A percentile compares a stretch with the other conserved stretches of the same genome.
These are phyloP conservation scores for Nematostella vectensis DNA, from an alignment of 92 coral and sea anemone species.

Conservation along the genomic window DNA sequence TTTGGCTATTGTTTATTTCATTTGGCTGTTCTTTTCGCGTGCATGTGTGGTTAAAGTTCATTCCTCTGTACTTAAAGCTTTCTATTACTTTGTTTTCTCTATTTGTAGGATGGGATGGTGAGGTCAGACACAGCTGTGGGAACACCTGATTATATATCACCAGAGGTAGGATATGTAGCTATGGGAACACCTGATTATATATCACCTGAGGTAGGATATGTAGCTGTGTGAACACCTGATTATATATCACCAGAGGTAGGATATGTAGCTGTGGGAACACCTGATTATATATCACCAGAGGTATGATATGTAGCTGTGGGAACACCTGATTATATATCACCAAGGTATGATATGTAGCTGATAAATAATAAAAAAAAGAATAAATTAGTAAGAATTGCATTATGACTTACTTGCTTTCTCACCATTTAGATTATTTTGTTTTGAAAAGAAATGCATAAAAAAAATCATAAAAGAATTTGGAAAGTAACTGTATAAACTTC, in stretches of 20 bases:
- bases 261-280: slow-evolving; percentile 87
- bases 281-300: slow-evolving; percentile 99
- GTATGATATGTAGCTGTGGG: slow-evolving; percentile 86
- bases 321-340: slow-evolving; percentile 97
- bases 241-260: slow-evolving; percentile 97
- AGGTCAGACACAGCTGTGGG: slow-evolving; percentile 98
- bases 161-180: slow-evolving; percentile 92
- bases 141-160: slow-evolving; percentile 98
- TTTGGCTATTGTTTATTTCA: too few species aligned
- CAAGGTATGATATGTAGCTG: slow-evolving; percentile 89
- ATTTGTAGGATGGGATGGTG: slow-evolving; percentile 91
- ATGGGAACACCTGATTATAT: slow-evolving; percentile 98
- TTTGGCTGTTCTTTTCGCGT: too few species aligned
- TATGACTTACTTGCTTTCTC: too few species aligned
- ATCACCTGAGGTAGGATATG: slow-evolving; percentile 96
- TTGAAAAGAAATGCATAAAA: too few species aligned
- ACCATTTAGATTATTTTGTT: too few species aligned
- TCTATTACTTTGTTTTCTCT: too few species aligned
- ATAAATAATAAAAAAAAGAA: too few species aligned
- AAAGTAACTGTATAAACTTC: too few species aligned
- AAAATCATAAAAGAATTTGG: too few species aligned
- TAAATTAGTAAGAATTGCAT: too few species aligned
- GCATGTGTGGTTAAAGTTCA: too few species aligned
- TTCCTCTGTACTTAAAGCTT: too few species aligned
- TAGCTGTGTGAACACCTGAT: slow-evolving; percentile 97